phyloP scores from a whole-genome alignment of 23 tunicate genomes.

The Ascidia mentula region DNA sequence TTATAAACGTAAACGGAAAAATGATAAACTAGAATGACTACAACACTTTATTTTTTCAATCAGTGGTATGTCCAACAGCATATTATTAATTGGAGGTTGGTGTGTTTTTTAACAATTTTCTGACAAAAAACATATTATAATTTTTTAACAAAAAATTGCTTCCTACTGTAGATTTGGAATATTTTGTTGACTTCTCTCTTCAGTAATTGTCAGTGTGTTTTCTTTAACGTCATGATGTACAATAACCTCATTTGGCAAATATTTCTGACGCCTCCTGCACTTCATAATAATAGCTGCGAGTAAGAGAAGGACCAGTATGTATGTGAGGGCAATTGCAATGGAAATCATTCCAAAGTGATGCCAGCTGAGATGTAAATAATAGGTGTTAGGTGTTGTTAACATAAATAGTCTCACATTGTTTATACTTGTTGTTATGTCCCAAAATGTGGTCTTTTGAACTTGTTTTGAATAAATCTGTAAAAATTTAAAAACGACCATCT shows the following conservation, averaged over 20 bases:
- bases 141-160: no score
- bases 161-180: background rate
- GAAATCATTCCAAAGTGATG: conserved; percentile 28
- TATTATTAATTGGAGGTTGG: no score
- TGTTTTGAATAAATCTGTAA: background rate
- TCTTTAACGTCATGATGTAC: conserved; percentile 35
- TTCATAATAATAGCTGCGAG: conserved; percentile 1
- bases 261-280: conserved; percentile 25
- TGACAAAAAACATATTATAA: no score
- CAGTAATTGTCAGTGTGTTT: background rate
- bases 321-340: conserved; percentile 7
- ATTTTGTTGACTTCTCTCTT: background rate
- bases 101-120: no score
- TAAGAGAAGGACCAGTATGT: conserved; percentile 16
- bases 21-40: no score
- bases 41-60: no score
- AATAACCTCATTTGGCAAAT: conserved; percentile 7
- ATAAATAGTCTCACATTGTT: no score
- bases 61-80: no score
- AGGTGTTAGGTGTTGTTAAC: no score
- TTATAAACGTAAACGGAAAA: no score
- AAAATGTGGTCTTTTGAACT: background rate
- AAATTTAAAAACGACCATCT: no score
- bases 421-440: background rate
- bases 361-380: conserved; percentile 23